Evolutionary conservation across 2,113 vertebrate species (phyloP), one percentile per base, ranked within the genome.

Genomic region (Saccopteryx leptura): DNA sequence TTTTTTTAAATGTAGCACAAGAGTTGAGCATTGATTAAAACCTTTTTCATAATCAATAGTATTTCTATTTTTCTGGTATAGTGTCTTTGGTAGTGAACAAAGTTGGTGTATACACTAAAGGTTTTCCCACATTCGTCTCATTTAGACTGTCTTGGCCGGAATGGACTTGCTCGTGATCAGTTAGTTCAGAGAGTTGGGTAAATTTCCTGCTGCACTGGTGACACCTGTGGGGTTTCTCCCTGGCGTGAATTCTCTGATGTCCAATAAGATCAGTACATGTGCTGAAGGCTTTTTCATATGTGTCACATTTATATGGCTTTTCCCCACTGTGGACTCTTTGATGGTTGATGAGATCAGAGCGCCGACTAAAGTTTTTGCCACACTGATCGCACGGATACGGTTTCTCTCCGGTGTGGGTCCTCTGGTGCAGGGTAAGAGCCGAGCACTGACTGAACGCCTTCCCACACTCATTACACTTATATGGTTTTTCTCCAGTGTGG

Each of bases 281-380:
- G n/a, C 98, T 97, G 50, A 98, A 98, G 31, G 97, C 96, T 95
- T 98, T 98, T 88, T 97, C 98, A 66, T 97, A 98, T 65, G 97
- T 97, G 65, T 98, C 96, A 97, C 98, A 98, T 10, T 98, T 96
- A 96, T 95, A 98, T 0, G 98, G 98, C 84, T 98, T 98, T 83
- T 98, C 97, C 31, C 97, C 97, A 46, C 9, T 7, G 19, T 99
- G 98, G 63, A 97, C 91, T 95, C 97, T 96, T 71, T 98, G 97
- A 48, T 99, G 98, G 48, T 98, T 98, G 96, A 98, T 97, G 26
- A 99, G 98, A 79, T 98, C 98, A 28, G 97, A 98, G 71, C 96
- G 98, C 66, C 97, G 98, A 13, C 97, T 97, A 71, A 98, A 98
- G 88, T 63, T 95, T 95, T 95, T 97, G 60, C 82, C 66, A 58